phyloP scores from a whole-genome alignment of 2,888 invertebrate species.

The Tipula vernalis region DNA sequence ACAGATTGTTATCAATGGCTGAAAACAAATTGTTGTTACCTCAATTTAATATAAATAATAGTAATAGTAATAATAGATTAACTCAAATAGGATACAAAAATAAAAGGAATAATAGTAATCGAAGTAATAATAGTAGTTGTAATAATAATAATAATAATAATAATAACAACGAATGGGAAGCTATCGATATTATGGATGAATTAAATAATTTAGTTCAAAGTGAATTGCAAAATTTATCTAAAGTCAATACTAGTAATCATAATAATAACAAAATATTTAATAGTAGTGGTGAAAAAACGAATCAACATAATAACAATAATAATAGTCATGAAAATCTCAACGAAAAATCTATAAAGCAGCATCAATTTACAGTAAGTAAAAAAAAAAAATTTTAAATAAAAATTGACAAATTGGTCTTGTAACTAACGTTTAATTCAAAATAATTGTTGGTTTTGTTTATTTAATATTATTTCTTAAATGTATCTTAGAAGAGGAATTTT shows the following conservation, averaged over 20 bases:
- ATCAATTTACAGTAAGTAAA: neutral
- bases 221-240: conserved; percentile 10
- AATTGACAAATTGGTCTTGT: neutral
- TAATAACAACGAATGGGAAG: conserved; percentile 12
- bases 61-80: conserved; percentile 8
- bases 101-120: conserved; percentile 26
- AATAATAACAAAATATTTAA: neutral
- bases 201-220: conserved; percentile 7
- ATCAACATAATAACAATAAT: neutral
- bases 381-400: neutral
- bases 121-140: conserved; percentile 16
- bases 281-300: neutral
- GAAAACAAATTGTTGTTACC: conserved; percentile 13
- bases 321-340: neutral
- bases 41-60: conserved; percentile 18
- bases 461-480: too few species aligned
- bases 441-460: neutral
- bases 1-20: conserved; percentile 10
- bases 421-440: neutral
- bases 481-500: too few species aligned
- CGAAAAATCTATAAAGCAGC: neutral
- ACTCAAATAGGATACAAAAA: conserved; percentile 12
- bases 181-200: conserved; percentile 11
- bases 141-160: conserved; percentile 7
- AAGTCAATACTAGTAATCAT: neutral